A percentile compares a stretch with the other conserved stretches of the same genome.
phyloP scores from a whole-genome alignment of 92 coral and sea anemone genomes.

The Phenganax marumi region DNA sequence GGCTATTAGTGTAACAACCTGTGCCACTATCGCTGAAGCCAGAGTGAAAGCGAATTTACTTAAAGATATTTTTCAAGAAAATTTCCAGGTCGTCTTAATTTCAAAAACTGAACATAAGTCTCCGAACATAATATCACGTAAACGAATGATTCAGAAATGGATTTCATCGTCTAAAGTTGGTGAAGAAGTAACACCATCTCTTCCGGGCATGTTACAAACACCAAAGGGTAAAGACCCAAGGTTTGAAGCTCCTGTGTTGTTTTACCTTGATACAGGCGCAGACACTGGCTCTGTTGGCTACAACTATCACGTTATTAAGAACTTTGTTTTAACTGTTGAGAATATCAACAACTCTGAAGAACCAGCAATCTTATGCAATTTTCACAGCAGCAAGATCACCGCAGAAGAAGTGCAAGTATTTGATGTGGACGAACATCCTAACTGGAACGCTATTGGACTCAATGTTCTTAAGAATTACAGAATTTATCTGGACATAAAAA shows the following conservation, averaged over 20 bases:
- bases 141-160: conserved; percentile 1
- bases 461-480: conserved; percentile 13
- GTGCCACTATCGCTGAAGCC: neutral
- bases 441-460: conserved; percentile 31
- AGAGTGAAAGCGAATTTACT: neutral
- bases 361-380: conserved; percentile 28
- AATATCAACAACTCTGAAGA: neutral
- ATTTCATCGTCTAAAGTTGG: conserved; percentile 3
- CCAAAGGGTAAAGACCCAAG: conserved; percentile 2
- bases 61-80: neutral
- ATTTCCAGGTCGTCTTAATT: conserved; percentile 16
- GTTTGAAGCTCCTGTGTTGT: neutral
- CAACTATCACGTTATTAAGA: conserved; percentile 16
- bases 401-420: conserved; percentile 8
- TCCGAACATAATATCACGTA: neutral
- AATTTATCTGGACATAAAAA: conserved; percentile 8
- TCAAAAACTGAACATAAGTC: neutral
- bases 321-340: conserved; percentile 14
- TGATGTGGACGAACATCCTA: conserved; percentile 10
- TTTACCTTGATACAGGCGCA: conserved; percentile 24
- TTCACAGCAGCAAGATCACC: neutral
- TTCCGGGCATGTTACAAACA: neutral
- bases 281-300: conserved; percentile 27
- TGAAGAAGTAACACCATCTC: neutral
- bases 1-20: neutral